A percentile compares a stretch with the other conserved stretches of the same genome.
Evolutionary conservation across 2,888 invertebrate species (phyloP).

Genomic region (Leptopilina myrica): DNA sequence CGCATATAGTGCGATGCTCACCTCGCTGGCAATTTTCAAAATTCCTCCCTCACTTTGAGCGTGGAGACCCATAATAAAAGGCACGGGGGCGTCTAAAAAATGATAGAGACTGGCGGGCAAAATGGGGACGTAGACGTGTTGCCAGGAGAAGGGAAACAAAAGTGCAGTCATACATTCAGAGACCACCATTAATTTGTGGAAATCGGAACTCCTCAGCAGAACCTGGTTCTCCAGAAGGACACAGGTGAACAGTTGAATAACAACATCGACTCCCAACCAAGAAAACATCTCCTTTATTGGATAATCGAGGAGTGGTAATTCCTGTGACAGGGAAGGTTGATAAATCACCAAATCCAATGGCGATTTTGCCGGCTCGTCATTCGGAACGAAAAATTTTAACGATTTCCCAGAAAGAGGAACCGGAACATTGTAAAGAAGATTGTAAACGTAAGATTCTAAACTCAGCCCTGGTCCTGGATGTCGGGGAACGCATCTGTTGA

Average conservation of each 20-base stretch:
- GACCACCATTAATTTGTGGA: constrained; percentile 96
- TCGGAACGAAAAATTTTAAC: constrained; percentile 78
- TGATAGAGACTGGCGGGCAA: constrained; percentile 97
- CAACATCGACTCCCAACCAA: constrained; percentile 93
- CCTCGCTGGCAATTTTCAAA: constrained; percentile 77
- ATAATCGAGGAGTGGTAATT: constrained; percentile 96
- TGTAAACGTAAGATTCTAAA: constrained; percentile 96
- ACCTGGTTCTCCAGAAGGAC: constrained; percentile 98
- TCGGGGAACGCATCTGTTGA: constrained; percentile 85
- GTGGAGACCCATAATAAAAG: constrained; percentile 96
- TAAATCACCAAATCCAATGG: constrained; percentile 81
- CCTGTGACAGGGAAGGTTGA: constrained; percentile 86
- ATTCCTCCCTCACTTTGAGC: constrained; percentile 75
- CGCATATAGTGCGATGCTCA: constrained; percentile 56
- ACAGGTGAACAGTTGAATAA: constrained; percentile 95
- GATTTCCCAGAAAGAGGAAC: constrained; percentile 94
- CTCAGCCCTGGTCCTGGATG: constrained; percentile 87
- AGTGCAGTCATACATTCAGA: constrained; percentile 95
- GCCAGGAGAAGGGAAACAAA: constrained; percentile 97
- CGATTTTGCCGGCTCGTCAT: constrained; percentile 73
- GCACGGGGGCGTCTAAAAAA: constrained; percentile 99
- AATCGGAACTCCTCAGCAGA: constrained; percentile 94
- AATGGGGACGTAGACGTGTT: constrained; percentile 97
- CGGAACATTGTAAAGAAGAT: constrained; percentile 95
- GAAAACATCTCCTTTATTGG: constrained; percentile 92